phyloP scores from a whole-genome alignment of 2,113 vertebrate genomes.

The Mus spicilegus region DNA sequence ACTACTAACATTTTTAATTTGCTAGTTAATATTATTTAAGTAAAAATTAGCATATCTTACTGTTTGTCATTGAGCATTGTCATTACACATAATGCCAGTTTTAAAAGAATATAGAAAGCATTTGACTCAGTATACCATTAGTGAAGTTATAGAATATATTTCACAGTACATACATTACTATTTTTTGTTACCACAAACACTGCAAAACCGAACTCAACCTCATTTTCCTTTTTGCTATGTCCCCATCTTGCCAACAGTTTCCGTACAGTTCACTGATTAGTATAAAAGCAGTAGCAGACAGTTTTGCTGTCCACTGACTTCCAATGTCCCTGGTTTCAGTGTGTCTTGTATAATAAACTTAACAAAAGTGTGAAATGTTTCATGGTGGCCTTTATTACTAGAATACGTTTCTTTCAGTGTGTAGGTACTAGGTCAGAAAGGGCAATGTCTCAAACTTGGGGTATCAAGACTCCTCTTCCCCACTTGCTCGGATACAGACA shows the following conservation, averaged over 20 bases:
- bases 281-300: not conserved
- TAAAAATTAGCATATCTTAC: not conserved
- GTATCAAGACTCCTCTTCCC: not conserved
- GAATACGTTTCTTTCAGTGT: not conserved
- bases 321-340: not conserved
- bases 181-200: not conserved
- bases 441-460: rapidly evolving
- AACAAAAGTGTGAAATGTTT: not conserved
- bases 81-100: not conserved
- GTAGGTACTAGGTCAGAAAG: not conserved
- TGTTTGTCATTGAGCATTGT: not conserved
- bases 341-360: not conserved
- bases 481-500: not conserved
- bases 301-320: not conserved
- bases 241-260: not conserved
- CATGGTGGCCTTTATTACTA: not conserved
- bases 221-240: not conserved
- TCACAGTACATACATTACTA: not conserved
- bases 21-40: not conserved
- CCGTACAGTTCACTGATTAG: not conserved
- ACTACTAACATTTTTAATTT: not conserved
- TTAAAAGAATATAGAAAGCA: not conserved
- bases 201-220: not conserved
- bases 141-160: not conserved
- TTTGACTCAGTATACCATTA: not conserved